phyloP scores from a whole-genome alignment of 1,140 invertebrate genomes.

The roundworm (Caenorhabditis elegans) region DNA sequence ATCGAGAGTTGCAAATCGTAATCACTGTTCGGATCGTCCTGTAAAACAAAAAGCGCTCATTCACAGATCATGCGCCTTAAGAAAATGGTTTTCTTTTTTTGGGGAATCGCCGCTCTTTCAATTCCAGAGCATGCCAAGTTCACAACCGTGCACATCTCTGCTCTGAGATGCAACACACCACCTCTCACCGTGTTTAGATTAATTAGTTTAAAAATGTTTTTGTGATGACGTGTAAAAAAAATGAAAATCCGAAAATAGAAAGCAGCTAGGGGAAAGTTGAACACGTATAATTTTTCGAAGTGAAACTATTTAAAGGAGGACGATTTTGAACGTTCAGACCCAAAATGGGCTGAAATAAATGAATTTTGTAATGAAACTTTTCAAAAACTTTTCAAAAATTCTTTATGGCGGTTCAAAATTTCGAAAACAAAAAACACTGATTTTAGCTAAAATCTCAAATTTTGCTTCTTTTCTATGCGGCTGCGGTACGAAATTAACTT shows the following conservation, averaged over 20 bases:
- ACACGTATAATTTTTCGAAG: background rate
- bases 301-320: background rate
- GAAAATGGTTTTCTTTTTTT: background rate
- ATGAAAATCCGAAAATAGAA: background rate
- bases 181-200: background rate
- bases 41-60: conserved; percentile 33
- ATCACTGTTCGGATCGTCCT: conserved; percentile 32
- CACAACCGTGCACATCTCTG: background rate
- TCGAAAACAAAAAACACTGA: too few species aligned
- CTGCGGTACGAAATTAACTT: too few species aligned
- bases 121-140: conserved; percentile 29
- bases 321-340: background rate
- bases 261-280: background rate
- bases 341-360: too few species aligned
- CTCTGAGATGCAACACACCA: conserved; percentile 4
- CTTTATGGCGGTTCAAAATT: too few species aligned
- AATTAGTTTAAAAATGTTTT: background rate
- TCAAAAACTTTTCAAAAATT: too few species aligned
- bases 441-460: too few species aligned
- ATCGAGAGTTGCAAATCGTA: conserved; percentile 34
- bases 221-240: background rate
- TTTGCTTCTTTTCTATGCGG: too few species aligned
- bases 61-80: conserved; percentile 31
- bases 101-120: conserved; percentile 16
- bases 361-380: too few species aligned